Conservation (phyloP, 1,140 invertebrate genomes). For the Cydia amplana region DNA sequence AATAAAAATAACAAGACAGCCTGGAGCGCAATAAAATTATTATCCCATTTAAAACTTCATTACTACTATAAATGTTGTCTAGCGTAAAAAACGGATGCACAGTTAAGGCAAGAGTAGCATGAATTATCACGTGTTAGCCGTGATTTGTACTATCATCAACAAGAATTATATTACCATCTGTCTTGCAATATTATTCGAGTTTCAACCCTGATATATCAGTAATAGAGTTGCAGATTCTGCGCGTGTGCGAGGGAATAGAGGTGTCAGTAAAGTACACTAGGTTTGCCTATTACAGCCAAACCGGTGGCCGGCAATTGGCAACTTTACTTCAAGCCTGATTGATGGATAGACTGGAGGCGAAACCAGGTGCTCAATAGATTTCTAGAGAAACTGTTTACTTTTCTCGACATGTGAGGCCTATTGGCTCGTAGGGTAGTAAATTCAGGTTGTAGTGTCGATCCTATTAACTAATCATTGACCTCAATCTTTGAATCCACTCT, state of each 20-base stretch:
- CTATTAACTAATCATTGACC: neutral
- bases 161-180: constrained; percentile 53
- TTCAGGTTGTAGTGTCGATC: neutral
- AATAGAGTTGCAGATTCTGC: constrained; percentile 42
- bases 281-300: constrained; percentile 59
- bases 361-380: constrained; percentile 57
- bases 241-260: constrained; percentile 36
- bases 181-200: constrained; percentile 38
- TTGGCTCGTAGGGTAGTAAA: neutral
- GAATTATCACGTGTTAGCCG: constrained; percentile 58
- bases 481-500: neutral
- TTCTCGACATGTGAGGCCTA: constrained; percentile 16
- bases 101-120: constrained; percentile 54
- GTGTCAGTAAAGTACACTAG: constrained; percentile 44
- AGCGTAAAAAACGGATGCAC: constrained; percentile 36
- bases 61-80: constrained; percentile 15
- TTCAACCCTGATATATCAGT: constrained; percentile 36
- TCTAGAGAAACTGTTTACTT: constrained; percentile 46
- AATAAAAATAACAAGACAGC: constrained; percentile 24
- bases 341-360: constrained; percentile 61
- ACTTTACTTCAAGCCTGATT: constrained; percentile 60
- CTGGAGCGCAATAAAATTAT: constrained; percentile 7
- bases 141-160: constrained; percentile 54
- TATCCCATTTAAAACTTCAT: constrained; percentile 18
- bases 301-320: constrained; percentile 54